Percentiles rank a stretch among this genome's conserved stretches.
These are phyloP conservation scores for Paramormyrops hopkinsi DNA, from an alignment of 2,797 vertebrate species.

Conservation along the genomic window DNA sequence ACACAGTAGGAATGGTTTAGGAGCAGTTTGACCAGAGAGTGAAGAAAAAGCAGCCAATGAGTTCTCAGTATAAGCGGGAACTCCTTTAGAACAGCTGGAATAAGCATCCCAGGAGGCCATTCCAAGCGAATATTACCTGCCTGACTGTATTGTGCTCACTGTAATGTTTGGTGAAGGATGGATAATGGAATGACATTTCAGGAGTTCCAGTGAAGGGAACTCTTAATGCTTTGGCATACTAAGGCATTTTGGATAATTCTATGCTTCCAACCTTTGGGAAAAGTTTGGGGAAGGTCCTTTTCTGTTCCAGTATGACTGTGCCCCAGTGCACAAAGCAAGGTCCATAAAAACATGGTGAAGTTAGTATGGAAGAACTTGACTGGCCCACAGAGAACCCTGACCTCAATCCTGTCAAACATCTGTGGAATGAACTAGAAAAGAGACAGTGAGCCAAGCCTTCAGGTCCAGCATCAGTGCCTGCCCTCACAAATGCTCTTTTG, in stretches of 20 bases:
- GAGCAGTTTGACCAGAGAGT: neutral
- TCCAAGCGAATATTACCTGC: neutral
- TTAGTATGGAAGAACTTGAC: too few species aligned
- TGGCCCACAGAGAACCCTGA: too few species aligned
- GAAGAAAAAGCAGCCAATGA: neutral
- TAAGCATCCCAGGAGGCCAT: neutral
- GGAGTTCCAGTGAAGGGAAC: neutral
- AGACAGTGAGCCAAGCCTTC: too few species aligned
- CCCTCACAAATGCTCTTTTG: too few species aligned
- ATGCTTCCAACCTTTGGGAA: neutral
- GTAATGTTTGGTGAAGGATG: neutral
- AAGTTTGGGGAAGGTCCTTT: too few species aligned
- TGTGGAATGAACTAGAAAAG: too few species aligned
- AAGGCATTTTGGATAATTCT: neutral
- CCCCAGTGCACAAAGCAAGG: too few species aligned
- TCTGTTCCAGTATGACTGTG: too few species aligned
- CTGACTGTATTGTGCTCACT: neutral
- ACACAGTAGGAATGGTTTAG: neutral
- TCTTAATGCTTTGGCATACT: too few species aligned
- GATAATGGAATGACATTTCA: neutral
- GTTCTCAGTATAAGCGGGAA: neutral
- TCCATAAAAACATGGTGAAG: too few species aligned
- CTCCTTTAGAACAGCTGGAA: neutral
- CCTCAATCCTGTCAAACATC: too few species aligned
- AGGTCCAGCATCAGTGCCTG: too few species aligned